These are phyloP conservation scores for Momotus momota DNA, from an alignment of 2,797 vertebrate genomes.

Conservation along the genomic window DNA sequence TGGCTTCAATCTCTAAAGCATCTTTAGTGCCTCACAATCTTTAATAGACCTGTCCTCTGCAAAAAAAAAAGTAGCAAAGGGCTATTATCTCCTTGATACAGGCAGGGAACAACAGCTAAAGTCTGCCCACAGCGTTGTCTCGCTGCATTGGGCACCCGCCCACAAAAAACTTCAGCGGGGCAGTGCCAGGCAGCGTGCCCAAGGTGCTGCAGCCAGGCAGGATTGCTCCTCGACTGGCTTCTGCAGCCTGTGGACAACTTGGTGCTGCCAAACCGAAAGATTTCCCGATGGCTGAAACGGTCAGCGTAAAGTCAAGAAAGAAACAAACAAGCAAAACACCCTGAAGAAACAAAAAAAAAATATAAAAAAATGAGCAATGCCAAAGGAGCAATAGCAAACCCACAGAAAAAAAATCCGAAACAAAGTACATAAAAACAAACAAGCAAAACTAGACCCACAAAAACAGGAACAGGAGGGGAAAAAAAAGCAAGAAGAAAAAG, in stretches of 20 bases:
- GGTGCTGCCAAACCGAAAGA: not conserved
- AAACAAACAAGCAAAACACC: not conserved
- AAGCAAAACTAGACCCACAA: not conserved
- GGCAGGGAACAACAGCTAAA: not conserved
- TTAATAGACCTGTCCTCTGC: constrained; percentile 40
- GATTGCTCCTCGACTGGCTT: not conserved
- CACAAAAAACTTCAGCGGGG: not conserved
- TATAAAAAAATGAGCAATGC: no score
- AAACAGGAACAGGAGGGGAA: rapidly evolving
- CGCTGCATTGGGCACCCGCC: not conserved
- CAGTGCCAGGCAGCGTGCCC: not conserved
- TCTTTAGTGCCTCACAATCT: constrained; percentile 41
- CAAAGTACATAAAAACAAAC: not conserved
- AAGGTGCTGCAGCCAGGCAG: not conserved
- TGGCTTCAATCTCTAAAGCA: not conserved
- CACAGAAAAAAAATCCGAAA: not conserved
- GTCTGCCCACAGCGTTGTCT: not conserved
- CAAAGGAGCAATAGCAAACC: not conserved
- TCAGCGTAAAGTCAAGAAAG: not conserved
- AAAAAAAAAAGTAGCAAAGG: not conserved
- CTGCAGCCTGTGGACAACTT: not conserved
- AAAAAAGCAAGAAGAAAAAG: no score
- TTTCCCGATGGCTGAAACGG: not conserved
- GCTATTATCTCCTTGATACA: constrained; percentile 54
- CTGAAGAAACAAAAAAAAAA: not conserved